These are phyloP conservation scores for Anthopleura xanthogrammica DNA, from an alignment of 92 coral and sea anemone species.

Conservation along the genomic window DNA sequence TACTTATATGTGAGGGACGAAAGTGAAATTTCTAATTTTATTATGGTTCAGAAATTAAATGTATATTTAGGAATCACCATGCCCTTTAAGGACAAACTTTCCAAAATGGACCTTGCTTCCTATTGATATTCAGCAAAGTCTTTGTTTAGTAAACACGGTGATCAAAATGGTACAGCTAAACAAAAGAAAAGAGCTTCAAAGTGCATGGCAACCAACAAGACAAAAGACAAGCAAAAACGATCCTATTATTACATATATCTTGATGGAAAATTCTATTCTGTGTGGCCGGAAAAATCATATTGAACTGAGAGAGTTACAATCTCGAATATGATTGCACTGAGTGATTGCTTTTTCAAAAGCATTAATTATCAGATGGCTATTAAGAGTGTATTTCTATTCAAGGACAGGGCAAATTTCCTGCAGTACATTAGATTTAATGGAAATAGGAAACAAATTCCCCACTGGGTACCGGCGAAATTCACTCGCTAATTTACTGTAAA, in stretches of 20 bases:
- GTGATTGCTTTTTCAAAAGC: conserved; percentile 31
- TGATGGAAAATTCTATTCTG: conserved; percentile 19
- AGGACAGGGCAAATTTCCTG: conserved; percentile 47
- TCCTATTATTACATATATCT: conserved; percentile 6
- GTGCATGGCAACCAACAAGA: neutral
- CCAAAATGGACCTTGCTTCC: neutral
- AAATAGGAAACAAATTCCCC: conserved; percentile 41
- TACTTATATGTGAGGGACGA: conserved; percentile 9
- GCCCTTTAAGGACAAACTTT: neutral
- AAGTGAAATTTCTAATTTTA: conserved; percentile 2
- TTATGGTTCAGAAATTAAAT: conserved; percentile 14
- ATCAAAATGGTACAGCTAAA: conserved; percentile 12
- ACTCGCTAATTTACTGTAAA: conserved; percentile 39
- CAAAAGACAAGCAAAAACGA: conserved; percentile 9
- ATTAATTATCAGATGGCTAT: conserved; percentile 48
- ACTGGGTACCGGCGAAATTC: conserved; percentile 28
- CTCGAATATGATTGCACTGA: conserved; percentile 23
- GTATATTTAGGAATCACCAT: neutral
- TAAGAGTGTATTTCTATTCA: conserved; percentile 41
- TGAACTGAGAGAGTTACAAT: conserved; percentile 18
- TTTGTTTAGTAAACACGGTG: conserved; percentile 23
- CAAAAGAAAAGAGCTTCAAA: conserved; percentile 1
- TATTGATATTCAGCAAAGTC: neutral
- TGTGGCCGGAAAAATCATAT: conserved; percentile 25
- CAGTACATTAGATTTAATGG: conserved; percentile 43